These are phyloP conservation scores for Gallinago media DNA, from an alignment of 2,113 vertebrate species.

Conservation along the genomic window DNA sequence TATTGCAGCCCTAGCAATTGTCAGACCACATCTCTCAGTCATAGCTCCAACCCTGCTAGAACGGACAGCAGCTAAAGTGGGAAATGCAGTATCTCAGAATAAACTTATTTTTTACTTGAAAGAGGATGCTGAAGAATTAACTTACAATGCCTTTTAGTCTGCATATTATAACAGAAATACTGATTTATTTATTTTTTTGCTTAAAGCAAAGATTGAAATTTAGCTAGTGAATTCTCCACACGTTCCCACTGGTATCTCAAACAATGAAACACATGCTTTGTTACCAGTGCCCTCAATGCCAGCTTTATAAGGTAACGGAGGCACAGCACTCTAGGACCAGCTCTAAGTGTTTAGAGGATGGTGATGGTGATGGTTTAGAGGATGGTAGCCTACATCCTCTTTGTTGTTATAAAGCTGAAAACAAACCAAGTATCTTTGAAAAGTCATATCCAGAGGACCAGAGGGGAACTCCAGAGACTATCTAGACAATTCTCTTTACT, in stretches of 20 bases:
- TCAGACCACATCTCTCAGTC: conserved; percentile 49
- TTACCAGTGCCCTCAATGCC: not conserved
- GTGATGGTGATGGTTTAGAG: not conserved
- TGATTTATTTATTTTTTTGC: not conserved
- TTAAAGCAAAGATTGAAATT: not conserved
- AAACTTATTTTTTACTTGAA: conserved; percentile 31
- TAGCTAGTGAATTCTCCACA: not conserved
- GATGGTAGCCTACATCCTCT: not conserved
- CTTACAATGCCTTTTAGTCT: not conserved
- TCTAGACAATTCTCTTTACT: not conserved
- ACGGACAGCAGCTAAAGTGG: conserved; percentile 36
- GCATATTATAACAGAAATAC: not conserved
- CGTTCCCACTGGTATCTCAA: not conserved
- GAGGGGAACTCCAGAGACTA: not conserved
- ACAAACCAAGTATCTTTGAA: not conserved
- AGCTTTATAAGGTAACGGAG: not conserved
- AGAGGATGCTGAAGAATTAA: not conserved
- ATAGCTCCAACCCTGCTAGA: not conserved
- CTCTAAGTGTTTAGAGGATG: not conserved
- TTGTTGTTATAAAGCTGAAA: not conserved
- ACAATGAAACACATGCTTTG: not conserved
- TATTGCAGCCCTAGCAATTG: conserved; percentile 30
- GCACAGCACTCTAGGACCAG: not conserved
- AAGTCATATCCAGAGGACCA: not conserved
- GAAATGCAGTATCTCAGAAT: conserved; percentile 15